These are phyloP conservation scores for Rana temporaria DNA, from an alignment of 2,113 vertebrate species.

Conservation along the genomic window DNA sequence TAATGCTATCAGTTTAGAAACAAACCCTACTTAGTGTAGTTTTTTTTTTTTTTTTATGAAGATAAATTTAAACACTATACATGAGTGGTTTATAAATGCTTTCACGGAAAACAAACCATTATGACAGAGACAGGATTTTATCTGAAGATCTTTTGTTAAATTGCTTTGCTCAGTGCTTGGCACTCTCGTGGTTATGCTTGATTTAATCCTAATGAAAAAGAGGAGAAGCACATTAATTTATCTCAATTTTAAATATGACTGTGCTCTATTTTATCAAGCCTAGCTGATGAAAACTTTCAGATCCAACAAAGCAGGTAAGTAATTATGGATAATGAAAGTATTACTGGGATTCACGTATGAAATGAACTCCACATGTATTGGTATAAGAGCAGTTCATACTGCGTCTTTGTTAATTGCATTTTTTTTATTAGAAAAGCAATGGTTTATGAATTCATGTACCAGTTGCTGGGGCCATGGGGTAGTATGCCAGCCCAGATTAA, in stretches of 20 bases:
- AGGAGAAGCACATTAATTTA: constrained; percentile 39
- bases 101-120: constrained; percentile 37
- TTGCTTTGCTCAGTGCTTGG: constrained; percentile 32
- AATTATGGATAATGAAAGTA: constrained; percentile 38
- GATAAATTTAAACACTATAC: no score
- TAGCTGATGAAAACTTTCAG: constrained; percentile 21
- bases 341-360: constrained; percentile 6
- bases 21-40: no score
- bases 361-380: no score
- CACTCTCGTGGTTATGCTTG: constrained; percentile 1
- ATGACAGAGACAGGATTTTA: constrained; percentile 14
- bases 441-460: no score
- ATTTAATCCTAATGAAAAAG: constrained; percentile 52
- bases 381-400: no score
- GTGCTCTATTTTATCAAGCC: constrained; percentile 21
- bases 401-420: no score
- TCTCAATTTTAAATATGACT: constrained; percentile 45
- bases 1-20: no score
- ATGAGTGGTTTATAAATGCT: not conserved
- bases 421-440: no score
- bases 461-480: no score
- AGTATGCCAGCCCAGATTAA: no score
- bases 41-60: no score
- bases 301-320: constrained; percentile 13
- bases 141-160: constrained; percentile 45